Base-by-base conservation (phyloP, 1,140 invertebrate genomes). In the Drosophila arizonae region DNA sequence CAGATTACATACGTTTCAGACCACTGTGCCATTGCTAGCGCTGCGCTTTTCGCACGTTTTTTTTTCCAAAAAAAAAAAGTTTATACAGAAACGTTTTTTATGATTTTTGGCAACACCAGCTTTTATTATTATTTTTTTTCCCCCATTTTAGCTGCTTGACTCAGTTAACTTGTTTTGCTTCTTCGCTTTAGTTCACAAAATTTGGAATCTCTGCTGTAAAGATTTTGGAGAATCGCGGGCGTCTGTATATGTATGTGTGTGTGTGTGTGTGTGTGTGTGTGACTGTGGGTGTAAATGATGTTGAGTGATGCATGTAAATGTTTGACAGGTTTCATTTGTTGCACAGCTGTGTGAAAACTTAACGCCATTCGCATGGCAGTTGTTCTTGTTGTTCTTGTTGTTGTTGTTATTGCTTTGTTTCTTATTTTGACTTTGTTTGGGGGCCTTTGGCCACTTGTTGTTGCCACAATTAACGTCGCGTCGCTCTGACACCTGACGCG, bases 331-430 rank as follows among this genome's bases (percentile, higher is more conserved):
- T 46, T 46, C 43, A 17, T 46, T 46, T 46, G 43, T 46, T 46
- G 43, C 43, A 46, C 43, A 17, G n/a, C 43, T 46, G 43, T 46
- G 43, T 46, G 43, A 46, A 46, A 46, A 46, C 43, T 45, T 45
- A 15, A 45, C 13, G 43, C 33, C 33, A 8, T 10, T 36, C 33
- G 33, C 28, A 30, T 43, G 17, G 1, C 17, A 8, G 43, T 13
- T 15, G 15, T 46, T 15, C 15, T 17, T 46, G 15, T 13, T 17
- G 3, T 43, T 43, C 11, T 13, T 13, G 41, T 13, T 46, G 4
- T 46, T 21, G 15, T 39, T 15, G 43, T 46, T 15, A 15, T 8
- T 46, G 43, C 15, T 17, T 6, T 46, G 43, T 46, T 45, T n/a
- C 13, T 17, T 17, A 17, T 17, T 15, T 15, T 8, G 43, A 6